A percentile compares a stretch with the other conserved stretches of the same genome.
Conservation (phyloP, 1,140 invertebrate species). For the Eciton burchellii region DNA sequence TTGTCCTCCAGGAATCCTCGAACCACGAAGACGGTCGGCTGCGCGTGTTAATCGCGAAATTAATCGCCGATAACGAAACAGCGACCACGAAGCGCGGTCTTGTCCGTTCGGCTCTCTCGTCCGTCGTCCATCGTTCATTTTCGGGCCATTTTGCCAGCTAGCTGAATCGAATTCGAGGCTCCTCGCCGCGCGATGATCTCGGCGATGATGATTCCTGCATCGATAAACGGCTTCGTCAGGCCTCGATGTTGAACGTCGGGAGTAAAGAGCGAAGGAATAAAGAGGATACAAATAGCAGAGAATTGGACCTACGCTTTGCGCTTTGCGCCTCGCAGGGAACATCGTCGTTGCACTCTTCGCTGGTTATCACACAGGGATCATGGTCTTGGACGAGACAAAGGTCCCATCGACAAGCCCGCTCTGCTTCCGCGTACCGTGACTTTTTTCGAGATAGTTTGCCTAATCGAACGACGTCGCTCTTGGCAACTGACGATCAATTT, state of each 20-base stretch:
- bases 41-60: constrained; percentile 41
- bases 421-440: constrained; percentile 22
- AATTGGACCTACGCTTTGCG: background rate
- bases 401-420: background rate
- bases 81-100: background rate
- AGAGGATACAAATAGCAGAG: background rate
- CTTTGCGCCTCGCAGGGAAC: background rate
- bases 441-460: constrained; percentile 44
- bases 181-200: background rate
- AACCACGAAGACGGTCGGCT: constrained; percentile 26
- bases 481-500: constrained; percentile 52
- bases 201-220: background rate
- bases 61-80: constrained; percentile 23
- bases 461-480: constrained; percentile 44
- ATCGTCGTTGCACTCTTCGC: constrained; percentile 29
- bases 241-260: background rate
- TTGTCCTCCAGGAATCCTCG: constrained; percentile 1
- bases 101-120: background rate
- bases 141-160: too few relatives aligned
- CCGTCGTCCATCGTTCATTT: constrained; percentile 23
- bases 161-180: too few relatives aligned
- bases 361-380: background rate
- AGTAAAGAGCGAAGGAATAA: background rate
- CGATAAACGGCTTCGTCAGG: background rate
- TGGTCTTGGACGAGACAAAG: background rate